These are phyloP conservation scores for Dicycla oo DNA, from an alignment of 2,888 invertebrate genomes.

Conservation along the genomic window DNA sequence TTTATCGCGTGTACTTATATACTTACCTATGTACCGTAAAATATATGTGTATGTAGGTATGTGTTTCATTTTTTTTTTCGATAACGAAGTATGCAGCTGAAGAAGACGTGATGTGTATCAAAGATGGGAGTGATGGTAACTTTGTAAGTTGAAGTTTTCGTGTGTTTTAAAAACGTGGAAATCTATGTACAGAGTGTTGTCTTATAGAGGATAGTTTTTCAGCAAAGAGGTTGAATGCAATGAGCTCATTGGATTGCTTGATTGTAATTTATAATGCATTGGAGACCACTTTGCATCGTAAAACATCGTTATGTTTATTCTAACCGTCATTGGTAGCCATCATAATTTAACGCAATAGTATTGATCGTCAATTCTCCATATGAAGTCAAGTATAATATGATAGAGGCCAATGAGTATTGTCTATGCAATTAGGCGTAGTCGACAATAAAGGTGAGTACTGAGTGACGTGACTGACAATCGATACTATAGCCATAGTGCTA, in stretches of 20 bases:
- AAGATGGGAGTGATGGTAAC: not conserved
- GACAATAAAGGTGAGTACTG: conserved; percentile 6
- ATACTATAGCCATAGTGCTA: conserved; percentile 13
- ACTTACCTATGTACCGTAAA: not conserved
- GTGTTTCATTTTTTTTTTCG: conserved; percentile 14
- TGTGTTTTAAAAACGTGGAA: not conserved
- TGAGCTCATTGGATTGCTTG: not conserved
- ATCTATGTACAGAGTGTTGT: not conserved
- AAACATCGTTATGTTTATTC: not conserved
- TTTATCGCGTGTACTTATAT: conserved; percentile 2
- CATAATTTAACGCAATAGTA: conserved; percentile 35
- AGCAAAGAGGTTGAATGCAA: too few species aligned
- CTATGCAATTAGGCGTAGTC: conserved; percentile 45
- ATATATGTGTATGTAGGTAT: too few species aligned
- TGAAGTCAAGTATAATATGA: conserved; percentile 21
- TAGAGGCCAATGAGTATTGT: conserved; percentile 23
- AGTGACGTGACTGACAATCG: conserved; percentile 23
- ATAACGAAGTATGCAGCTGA: conserved; percentile 28
- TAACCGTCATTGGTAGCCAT: conserved; percentile 14
- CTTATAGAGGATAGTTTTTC: not conserved
- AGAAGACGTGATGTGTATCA: not conserved
- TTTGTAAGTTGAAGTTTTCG: not conserved
- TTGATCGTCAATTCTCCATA: conserved; percentile 37
- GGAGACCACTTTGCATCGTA: too few species aligned
- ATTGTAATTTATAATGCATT: too few species aligned